A percentile compares a stretch with the other conserved stretches of the same genome.
Evolutionary conservation across 1,140 invertebrate species (phyloP).

Genomic region (Drosophila parvula): DNA sequence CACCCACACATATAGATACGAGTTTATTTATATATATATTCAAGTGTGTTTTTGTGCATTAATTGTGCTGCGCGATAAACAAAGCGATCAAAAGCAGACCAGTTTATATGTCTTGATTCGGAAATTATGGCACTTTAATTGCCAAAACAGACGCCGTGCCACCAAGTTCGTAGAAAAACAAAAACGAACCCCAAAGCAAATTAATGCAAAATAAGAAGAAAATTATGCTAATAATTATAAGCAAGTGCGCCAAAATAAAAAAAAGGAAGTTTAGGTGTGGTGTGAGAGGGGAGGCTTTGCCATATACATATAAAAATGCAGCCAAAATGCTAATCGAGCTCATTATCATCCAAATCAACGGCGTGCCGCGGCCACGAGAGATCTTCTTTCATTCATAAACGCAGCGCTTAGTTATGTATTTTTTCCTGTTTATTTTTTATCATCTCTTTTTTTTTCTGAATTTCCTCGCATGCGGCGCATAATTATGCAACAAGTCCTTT

Average conservation of each 20-base stretch:
- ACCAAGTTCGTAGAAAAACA: background rate
- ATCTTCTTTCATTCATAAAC: conserved; percentile 80
- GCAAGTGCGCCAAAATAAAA: conserved; percentile 59
- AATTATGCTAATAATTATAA: conserved; percentile 83
- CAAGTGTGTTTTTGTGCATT: conserved; percentile 29
- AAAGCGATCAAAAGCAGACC: conserved; percentile 64
- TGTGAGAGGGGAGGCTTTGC: conserved; percentile 20
- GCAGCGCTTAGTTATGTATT: conserved; percentile 62
- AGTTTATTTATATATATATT: background rate
- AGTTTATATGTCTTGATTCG: conserved; percentile 56
- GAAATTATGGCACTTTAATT: conserved; percentile 76
- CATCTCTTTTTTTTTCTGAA: conserved; percentile 49
- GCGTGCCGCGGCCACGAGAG: conserved; percentile 34
- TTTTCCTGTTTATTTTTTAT: conserved; percentile 50
- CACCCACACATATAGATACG: conserved; percentile 9
- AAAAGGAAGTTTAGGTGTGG: background rate
- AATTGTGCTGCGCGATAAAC: conserved; percentile 60
- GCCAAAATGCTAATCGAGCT: conserved; percentile 80
- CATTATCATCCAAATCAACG: conserved; percentile 81
- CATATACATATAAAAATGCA: conserved; percentile 59
- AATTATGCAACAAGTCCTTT: conserved; percentile 84
- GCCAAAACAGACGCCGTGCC: conserved; percentile 56
- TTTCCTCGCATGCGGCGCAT: conserved; percentile 73
- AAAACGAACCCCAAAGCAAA: conserved; percentile 21
- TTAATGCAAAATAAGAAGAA: conserved; percentile 77